phyloP scores from a whole-genome alignment of 2,113 vertebrate genomes.

The Rhizomys pruinosus region DNA sequence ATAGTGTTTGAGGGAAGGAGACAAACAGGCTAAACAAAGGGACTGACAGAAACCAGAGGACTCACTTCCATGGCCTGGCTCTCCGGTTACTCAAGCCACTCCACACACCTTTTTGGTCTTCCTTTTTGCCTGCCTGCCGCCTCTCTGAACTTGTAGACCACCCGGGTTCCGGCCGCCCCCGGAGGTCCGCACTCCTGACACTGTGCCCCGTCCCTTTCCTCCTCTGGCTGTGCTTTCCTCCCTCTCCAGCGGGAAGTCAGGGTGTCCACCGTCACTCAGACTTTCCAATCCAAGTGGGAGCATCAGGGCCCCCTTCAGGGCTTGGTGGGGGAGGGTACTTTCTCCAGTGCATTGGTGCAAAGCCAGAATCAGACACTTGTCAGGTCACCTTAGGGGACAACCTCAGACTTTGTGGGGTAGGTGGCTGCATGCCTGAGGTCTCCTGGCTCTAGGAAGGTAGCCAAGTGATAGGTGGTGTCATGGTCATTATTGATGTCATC shows the following conservation, averaged over 20 bases:
- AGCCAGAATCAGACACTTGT: neutral
- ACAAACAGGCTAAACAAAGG: neutral
- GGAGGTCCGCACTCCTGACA: no score
- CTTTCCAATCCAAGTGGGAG: neutral
- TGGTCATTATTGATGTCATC: neutral
- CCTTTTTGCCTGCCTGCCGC: neutral
- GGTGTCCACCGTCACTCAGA: neutral
- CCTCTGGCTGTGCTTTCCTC: neutral
- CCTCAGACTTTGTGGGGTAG: neutral
- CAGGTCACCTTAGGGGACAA: neutral
- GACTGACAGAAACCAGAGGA: neutral
- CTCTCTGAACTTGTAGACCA: neutral
- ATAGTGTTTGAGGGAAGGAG: neutral
- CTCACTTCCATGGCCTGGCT: neutral
- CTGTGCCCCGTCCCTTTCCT: no score
- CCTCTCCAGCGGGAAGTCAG: neutral
- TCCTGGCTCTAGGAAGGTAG: neutral
- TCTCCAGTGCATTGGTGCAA: neutral
- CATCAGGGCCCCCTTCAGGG: neutral
- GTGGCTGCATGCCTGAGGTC: neutral
- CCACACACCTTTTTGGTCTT: fast-evolving
- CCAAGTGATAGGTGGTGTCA: neutral
- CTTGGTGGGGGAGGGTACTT: fast-evolving
- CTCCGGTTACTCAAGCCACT: neutral
- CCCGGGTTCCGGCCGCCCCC: neutral